Percentiles rank a stretch among this genome's conserved stretches.
These are phyloP conservation scores for Notospermus geniculatus DNA, from an alignment of 1,140 invertebrate species.

Conservation along the genomic window DNA sequence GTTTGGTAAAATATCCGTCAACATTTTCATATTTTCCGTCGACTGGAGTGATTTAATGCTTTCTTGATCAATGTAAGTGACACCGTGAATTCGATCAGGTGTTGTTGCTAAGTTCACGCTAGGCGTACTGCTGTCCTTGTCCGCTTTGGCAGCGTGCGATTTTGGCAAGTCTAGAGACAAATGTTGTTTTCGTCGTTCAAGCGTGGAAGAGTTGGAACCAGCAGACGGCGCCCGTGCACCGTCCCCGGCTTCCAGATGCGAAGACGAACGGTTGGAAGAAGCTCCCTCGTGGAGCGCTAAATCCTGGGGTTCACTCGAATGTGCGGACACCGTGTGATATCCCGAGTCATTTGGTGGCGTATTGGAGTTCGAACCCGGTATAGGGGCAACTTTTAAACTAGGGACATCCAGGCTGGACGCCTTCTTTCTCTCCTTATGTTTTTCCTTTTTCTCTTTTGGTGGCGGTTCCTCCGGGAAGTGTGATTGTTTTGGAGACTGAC, in stretches of 20 bases:
- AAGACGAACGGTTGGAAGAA: background rate
- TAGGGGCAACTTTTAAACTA: background rate
- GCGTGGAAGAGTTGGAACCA: background rate
- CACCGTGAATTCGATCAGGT: slow-evolving; percentile 35
- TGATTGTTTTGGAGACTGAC: slow-evolving; percentile 61
- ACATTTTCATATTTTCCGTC: slow-evolving; percentile 42
- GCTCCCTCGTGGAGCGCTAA: background rate
- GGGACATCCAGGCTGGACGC: slow-evolving; percentile 1
- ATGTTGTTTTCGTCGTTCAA: too few species aligned
- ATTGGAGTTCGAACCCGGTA: slow-evolving; percentile 2
- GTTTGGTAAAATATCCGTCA: slow-evolving; percentile 24
- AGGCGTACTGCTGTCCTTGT: slow-evolving; percentile 27
- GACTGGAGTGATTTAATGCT: slow-evolving; percentile 52
- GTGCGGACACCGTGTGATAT: background rate
- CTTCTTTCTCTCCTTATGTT: background rate
- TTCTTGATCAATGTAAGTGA: slow-evolving; percentile 48
- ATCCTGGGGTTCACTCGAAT: slow-evolving; percentile 1
- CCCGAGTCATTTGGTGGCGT: slow-evolving; percentile 1
- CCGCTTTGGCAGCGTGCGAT: slow-evolving; percentile 14
- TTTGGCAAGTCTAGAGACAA: slow-evolving; percentile 1
- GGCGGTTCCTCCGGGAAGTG: background rate
- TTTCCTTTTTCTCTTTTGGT: background rate
- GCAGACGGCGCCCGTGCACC: background rate
- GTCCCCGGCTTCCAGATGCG: background rate
- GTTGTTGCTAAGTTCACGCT: slow-evolving; percentile 45